These are phyloP conservation scores for Poeciliopsis turneri DNA, from an alignment of 2,797 vertebrate species.

Conservation along the genomic window DNA sequence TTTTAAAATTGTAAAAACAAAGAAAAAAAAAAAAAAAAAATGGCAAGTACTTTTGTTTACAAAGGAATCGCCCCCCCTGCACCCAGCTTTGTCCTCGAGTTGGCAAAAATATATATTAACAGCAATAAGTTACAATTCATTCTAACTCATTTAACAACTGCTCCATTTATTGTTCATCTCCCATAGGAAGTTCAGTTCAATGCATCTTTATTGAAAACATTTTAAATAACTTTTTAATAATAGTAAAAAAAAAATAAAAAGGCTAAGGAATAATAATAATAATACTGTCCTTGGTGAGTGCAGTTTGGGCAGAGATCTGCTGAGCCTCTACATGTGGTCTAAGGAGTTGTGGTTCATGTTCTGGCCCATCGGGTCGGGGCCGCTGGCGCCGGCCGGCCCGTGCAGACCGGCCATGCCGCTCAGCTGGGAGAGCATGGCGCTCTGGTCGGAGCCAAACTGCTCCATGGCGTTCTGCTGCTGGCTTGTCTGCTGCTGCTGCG, in stretches of 20 bases:
- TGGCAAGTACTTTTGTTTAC: slow-evolving; percentile 75
- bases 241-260: slow-evolving; percentile 76
- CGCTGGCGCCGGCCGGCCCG: slow-evolving; percentile 82
- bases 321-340: slow-evolving; percentile 90
- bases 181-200: slow-evolving; percentile 86
- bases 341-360: slow-evolving; percentile 95
- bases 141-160: slow-evolving; percentile 79
- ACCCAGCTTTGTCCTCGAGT: slow-evolving; percentile 77
- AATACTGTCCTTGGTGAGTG: slow-evolving; percentile 81
- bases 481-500: slow-evolving; percentile 59
- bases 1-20: slow-evolving; percentile 82
- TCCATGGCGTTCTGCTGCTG: slow-evolving; percentile 93
- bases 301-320: slow-evolving; percentile 81
- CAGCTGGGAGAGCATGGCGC: slow-evolving; percentile 94
- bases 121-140: slow-evolving; percentile 85
- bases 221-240: slow-evolving; percentile 90
- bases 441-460: slow-evolving; percentile 93
- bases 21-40: slow-evolving; percentile 64
- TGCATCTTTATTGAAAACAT: slow-evolving; percentile 88
- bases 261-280: slow-evolving; percentile 72
- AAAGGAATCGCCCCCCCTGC: slow-evolving; percentile 52
- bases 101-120: slow-evolving; percentile 85
- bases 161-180: slow-evolving; percentile 83
- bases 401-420: slow-evolving; percentile 93
- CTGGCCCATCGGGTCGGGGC: slow-evolving; percentile 90